Base-by-base conservation (phyloP, 2,113 vertebrate genomes). In the Oncorhynchus tshawytscha region DNA sequence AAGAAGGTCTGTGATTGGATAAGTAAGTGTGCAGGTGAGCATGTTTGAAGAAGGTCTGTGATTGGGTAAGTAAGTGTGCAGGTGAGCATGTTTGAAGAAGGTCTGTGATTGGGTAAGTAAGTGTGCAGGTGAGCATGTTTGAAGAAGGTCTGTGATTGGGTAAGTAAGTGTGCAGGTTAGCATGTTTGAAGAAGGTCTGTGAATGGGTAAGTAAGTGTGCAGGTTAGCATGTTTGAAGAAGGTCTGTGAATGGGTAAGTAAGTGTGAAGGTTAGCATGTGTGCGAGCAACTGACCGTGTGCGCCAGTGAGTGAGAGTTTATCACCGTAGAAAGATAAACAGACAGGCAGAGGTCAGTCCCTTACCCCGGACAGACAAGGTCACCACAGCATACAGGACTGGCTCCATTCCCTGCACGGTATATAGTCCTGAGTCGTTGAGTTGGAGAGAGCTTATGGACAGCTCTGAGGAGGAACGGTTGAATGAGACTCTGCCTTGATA, bases 311-410 rank as follows among this genome's bases (percentile, higher is more conserved):
- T 39, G 24, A 72, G 60, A 67, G 60, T 39, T 5, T 20, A 20
- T 9, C 3, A n/a, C 59, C 25, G 1, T 7, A 13, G 16, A 78
- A 70, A 73, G 5, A 29, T 15, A 31, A 8, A 72, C 39, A 22
- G 12, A 12, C 4, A 6, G n/a, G 15, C 31, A 64, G 29, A 13
- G 20, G 16, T 60, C 16, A 60, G 59, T 62, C 9, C 20, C 86
- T 90, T 83, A 94, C 93, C 92, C 84, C 86, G 84, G 27, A 94
- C 86, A 22, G 84, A 84, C 51, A 93, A 80, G 1, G 0, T 39
- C 12, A 91, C 2, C n/a, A 65, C 0, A 48, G 3, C 60, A 0
- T 0, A 0, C 48, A 25, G 8, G 7, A 0, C 0, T 49, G 0
- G 0, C 0, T 1, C 5, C 0, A 80, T 0, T 0, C 16, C 8